Base-by-base conservation (phyloP, 2,113 vertebrate genomes). In the Platycercus adscitus region DNA sequence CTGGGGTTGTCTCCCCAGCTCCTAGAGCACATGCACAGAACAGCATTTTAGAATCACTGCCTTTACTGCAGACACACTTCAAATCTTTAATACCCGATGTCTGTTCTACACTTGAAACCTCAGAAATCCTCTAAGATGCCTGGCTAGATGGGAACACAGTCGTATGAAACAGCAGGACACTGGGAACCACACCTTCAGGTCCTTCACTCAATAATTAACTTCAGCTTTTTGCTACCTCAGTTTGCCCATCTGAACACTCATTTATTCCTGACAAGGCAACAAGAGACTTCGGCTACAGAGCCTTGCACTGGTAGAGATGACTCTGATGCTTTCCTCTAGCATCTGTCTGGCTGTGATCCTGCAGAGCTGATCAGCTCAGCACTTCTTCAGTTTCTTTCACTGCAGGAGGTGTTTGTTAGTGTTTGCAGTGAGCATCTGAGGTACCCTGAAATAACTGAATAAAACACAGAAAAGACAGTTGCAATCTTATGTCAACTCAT, bases 181-280 rank as follows among this genome's bases (percentile, higher is more conserved):
- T 0, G 3, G 50, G 47, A 89, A 39, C n/a, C 0, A 4, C 50
- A 46, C 6, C 25, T 53, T 47, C 1, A 0, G 25, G 29, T 17
- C 31, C 13, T 37, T 73, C 63, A 29, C 18, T 60, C 43, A 55
- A 21, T 37, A 29, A 68, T 17, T 64, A 3, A n/a, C 75, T 28
- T 39, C 6, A 28, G 2, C 41, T 60, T 44, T 21, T 66, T 29
- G 25, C 23, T 73, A 47, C 44, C 66, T 86, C 78, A 81, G 35
- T 85, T 95, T 95, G 79, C 69, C 31, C 35, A 26, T 0, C 0
- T 56, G 77, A 86, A 28, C 23, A 37, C 31, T 10, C 31, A 25
- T 18, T 21, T n/a, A 12, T 28, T 78, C 86, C 55, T 44, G 81
- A 21, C 47, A 60, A 75, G 16, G 18, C 60, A 71, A 35, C 25